A percentile compares a stretch with the other conserved stretches of the same genome.
Conservation (phyloP, 2,113 vertebrate genomes). For the Asarcornis scutulata region DNA sequence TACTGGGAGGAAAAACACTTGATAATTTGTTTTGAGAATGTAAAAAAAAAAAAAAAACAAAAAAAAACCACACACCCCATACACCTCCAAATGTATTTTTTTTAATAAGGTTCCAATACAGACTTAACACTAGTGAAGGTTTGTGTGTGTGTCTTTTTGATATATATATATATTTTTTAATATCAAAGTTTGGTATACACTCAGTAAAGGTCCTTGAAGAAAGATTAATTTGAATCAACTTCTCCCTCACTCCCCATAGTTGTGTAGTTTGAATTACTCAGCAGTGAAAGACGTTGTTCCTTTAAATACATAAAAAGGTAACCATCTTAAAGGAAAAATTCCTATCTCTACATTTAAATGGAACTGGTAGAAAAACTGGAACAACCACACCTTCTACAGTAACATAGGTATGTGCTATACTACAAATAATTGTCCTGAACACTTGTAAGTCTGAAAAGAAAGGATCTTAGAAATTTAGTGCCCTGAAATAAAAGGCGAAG, state of each 20-base stretch:
- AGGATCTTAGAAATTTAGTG: background rate
- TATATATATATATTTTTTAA: background rate
- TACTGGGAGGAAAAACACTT: background rate
- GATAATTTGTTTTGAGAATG: background rate
- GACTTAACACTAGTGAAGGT: background rate
- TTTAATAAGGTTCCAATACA: background rate
- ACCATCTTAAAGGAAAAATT: background rate
- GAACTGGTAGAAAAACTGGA: background rate
- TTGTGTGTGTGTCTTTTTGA: too few relatives aligned
- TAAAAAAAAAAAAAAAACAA: background rate
- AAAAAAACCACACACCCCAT: fast-evolving
- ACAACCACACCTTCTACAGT: background rate
- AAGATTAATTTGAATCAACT: background rate
- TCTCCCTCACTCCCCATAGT: background rate
- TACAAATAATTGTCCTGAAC: background rate
- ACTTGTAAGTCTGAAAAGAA: background rate
- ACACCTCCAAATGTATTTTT: background rate
- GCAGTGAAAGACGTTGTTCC: background rate
- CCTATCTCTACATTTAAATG: background rate
- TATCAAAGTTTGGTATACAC: background rate
- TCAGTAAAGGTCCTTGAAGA: background rate
- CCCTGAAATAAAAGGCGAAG: background rate
- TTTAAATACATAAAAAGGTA: background rate
- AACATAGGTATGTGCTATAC: background rate
- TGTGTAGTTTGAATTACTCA: background rate